Conservation (phyloP, 2,797 vertebrate species). For the Aselliscus stoliczkanus region DNA sequence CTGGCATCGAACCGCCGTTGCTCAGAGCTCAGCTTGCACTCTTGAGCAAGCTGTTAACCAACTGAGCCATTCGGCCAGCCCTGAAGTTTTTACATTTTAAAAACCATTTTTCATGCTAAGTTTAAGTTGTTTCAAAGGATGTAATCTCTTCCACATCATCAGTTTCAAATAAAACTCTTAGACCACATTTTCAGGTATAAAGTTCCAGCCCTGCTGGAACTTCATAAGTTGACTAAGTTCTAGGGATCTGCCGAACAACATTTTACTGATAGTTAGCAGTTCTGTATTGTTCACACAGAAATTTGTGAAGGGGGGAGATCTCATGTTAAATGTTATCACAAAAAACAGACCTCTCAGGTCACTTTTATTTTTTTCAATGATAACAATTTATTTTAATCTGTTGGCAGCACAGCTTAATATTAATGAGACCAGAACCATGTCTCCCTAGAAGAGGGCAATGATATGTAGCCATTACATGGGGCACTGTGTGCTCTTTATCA, state of each 20-base stretch:
- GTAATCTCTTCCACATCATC: not conserved
- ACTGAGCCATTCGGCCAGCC: too few species aligned
- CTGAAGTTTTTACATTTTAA: not conserved
- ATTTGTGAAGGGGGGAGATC: not conserved
- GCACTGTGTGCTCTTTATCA: conserved; percentile 50
- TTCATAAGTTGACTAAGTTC: not conserved
- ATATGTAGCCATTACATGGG: not conserved
- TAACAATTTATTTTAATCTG: conserved; percentile 63
- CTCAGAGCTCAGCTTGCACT: too few species aligned
- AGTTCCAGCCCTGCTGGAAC: not conserved
- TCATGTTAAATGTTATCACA: not conserved
- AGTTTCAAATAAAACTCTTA: not conserved
- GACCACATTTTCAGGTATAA: not conserved
- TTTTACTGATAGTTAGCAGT: not conserved
- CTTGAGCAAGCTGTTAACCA: too few species aligned
- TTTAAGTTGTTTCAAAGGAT: not conserved
- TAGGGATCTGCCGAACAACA: not conserved
- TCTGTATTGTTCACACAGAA: not conserved
- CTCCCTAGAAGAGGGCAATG: not conserved
- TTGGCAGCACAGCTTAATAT: conserved; percentile 37
- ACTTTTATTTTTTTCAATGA: not conserved
- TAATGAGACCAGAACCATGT: not conserved
- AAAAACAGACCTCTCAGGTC: not conserved
- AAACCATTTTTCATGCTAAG: not conserved
- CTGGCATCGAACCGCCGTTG: too few species aligned